A percentile compares a stretch with the other conserved stretches of the same genome.
These are phyloP conservation scores for Loris lydekkerianus DNA, from an alignment of 2,797 vertebrate species.

Conservation along the genomic window DNA sequence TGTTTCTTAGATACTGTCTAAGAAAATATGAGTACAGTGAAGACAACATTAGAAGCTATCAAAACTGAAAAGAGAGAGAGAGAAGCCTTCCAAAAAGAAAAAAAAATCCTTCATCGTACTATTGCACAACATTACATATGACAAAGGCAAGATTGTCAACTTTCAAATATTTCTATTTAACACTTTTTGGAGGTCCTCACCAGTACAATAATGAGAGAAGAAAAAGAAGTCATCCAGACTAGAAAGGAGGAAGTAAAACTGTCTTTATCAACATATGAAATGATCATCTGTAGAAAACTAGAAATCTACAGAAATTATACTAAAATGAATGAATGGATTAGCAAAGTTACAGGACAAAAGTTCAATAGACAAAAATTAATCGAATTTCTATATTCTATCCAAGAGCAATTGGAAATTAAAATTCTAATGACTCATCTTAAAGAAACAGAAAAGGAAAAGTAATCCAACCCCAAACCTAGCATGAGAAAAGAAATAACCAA, in stretches of 20 bases:
- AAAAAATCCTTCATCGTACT: background rate
- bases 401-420: background rate
- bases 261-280: background rate
- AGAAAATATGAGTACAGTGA: background rate
- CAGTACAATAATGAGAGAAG: background rate
- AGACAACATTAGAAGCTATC: background rate
- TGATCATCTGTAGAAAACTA: background rate
- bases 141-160: background rate
- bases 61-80: background rate
- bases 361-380: background rate
- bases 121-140: background rate
- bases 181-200: background rate
- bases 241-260: background rate
- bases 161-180: background rate
- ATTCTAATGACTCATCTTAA: background rate
- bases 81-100: background rate
- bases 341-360: background rate
- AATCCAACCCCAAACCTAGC: too few relatives aligned
- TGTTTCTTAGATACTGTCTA: background rate
- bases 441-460: too few relatives aligned
- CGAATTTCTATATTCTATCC: background rate
- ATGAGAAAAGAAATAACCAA: too few relatives aligned
- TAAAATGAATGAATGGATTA: background rate
- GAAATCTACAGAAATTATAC: background rate
- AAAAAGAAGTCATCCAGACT: background rate